These are phyloP conservation scores for Aix galericulata DNA, from an alignment of 2,113 vertebrate genomes.

Conservation along the genomic window DNA sequence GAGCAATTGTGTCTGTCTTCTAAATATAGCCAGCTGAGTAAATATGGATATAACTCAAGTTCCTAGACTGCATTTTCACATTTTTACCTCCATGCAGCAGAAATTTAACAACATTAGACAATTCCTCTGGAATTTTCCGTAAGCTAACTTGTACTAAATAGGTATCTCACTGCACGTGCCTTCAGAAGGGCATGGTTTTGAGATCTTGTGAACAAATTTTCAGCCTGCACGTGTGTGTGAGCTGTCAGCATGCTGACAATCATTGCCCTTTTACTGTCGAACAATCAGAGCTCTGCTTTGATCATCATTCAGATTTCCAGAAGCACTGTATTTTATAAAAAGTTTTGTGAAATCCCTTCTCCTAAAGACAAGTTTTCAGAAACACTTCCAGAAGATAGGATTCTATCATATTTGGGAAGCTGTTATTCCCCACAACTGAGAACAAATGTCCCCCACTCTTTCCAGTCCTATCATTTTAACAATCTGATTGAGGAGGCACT, in stretches of 20 bases:
- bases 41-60: not conserved
- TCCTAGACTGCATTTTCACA: not conserved
- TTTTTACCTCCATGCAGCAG: constrained; percentile 40
- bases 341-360: constrained; percentile 31
- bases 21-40: not conserved
- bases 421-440: not conserved
- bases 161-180: not conserved
- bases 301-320: constrained; percentile 1
- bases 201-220: not conserved
- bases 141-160: constrained; percentile 6
- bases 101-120: constrained; percentile 17
- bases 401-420: not conserved
- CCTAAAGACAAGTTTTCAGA: not conserved
- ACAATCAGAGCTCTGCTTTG: not conserved
- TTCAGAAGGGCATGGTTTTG: not conserved
- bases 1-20: not conserved
- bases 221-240: not conserved
- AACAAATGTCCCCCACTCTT: not conserved
- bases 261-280: not conserved
- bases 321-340: constrained; percentile 11
- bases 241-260: not conserved
- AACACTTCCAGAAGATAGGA: not conserved
- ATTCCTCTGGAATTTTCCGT: constrained; percentile 19
- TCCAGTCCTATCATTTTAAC: not conserved
- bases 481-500: constrained; percentile 11